Percentiles rank a stretch among this genome's conserved stretches.
Evolutionary conservation across 2,113 vertebrate genomes (phyloP).

Genomic region (Hippocampus abdominalis): DNA sequence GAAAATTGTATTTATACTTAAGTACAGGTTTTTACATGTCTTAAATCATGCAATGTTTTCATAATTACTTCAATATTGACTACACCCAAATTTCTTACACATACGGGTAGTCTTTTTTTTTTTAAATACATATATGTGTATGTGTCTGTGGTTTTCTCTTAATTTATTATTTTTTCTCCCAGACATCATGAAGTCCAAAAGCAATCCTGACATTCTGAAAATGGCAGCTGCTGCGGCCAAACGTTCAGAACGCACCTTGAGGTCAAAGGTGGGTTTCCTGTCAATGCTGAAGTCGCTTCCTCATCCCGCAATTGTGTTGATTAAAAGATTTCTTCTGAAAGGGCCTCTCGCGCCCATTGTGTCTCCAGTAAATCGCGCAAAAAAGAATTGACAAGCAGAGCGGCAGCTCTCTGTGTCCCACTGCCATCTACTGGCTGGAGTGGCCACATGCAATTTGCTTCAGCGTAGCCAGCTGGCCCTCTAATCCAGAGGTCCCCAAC

Average conservation of each 20-base stretch:
- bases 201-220: slow-evolving; percentile 80
- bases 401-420: slow-evolving; percentile 10
- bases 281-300: not conserved
- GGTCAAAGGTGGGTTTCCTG: slow-evolving; percentile 72
- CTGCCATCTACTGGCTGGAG: slow-evolving; percentile 51
- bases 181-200: slow-evolving; percentile 84
- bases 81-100: not conserved
- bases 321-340: not conserved
- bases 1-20: too few species aligned
- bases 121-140: not conserved
- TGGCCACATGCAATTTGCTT: slow-evolving; percentile 20
- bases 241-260: slow-evolving; percentile 76
- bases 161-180: not conserved
- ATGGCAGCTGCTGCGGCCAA: slow-evolving; percentile 79
- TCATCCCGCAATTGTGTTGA: slow-evolving; percentile 1
- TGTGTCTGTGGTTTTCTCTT: too few species aligned
- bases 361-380: not conserved
- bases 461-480: not conserved
- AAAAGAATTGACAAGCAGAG: not conserved
- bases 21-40: too few species aligned
- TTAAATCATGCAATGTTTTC: not conserved
- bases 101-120: not conserved
- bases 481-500: not conserved
- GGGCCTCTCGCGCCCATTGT: not conserved
- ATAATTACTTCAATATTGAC: not conserved